Base-by-base conservation (phyloP, 2,797 vertebrate genomes). In the Chromis chromis region DNA sequence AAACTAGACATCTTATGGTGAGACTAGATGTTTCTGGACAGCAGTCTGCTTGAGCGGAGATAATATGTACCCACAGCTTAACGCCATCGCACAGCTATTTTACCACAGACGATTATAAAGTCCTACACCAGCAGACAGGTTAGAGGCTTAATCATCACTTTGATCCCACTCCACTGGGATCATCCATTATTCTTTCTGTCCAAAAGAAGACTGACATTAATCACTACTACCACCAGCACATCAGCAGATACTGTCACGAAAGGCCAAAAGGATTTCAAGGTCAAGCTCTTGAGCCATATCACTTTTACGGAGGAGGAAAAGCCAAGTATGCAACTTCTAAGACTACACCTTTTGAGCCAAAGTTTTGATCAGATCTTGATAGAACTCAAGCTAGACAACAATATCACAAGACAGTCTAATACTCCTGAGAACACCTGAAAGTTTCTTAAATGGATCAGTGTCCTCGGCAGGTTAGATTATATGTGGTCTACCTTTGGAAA, bases 41-140 rank as follows among this genome's bases (percentile, higher is more conserved):
- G 16, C 36, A 19, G 63, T 71, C 22, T 48, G 9, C 39, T 61
- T 60, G 14, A 59, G 16, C 33, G 48, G 11, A 63, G 27, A 71
- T 36, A 44, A 57, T 52, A 14, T 48, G 22, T n/a, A 62, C 39
- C 21, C 36, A 59, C 60, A 31, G 59, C 68, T 56, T 27, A 59
- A 33, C 0, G 6, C 10, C 36, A 65, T 54, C 17, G 3, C 53
- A 58, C 46, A 50, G 9, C 33, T 70, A 42, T 53, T 59, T n/a
- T 49, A 73, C n/a, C 31, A 40, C 27, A 58, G 57, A 70, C 13
- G 22, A 52, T 67, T 56, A 58, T 24, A 27, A 42, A 55, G 50
- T 44, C 44, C 48, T 48, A 56, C 63, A 61, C 14, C 58, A 54
- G 49, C 49, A 42, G 28, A 64, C 39, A 66, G n/a, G 44, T 36